A percentile compares a stretch with the other conserved stretches of the same genome.
These are phyloP conservation scores for Pyrgus malvae DNA, from an alignment of 2,888 invertebrate species.

Conservation along the genomic window DNA sequence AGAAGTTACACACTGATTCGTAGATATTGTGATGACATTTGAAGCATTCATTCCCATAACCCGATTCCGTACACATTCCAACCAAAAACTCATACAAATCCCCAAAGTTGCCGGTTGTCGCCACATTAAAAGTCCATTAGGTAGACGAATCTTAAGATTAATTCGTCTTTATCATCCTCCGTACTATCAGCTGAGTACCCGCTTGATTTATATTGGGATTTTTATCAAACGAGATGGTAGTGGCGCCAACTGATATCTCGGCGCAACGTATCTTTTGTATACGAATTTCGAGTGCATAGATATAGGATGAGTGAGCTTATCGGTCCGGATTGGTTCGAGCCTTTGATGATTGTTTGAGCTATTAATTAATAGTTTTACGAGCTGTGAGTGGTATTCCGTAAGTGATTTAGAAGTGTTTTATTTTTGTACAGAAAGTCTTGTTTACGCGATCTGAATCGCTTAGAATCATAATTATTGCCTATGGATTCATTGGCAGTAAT, in stretches of 20 bases:
- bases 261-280: conserved; percentile 20
- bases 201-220: conserved; percentile 48
- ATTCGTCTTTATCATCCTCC: conserved; percentile 41
- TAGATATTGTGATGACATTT: too few relatives aligned
- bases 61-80: conserved; percentile 2
- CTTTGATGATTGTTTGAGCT: background rate
- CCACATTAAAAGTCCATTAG: conserved; percentile 46
- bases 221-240: conserved; percentile 46
- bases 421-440: too few relatives aligned
- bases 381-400: too few relatives aligned
- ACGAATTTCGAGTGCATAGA: conserved; percentile 36
- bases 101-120: conserved; percentile 30
- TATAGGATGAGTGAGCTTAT: background rate
- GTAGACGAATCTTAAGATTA: conserved; percentile 41
- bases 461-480: too few relatives aligned
- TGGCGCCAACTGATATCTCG: conserved; percentile 45
- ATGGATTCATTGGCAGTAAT: too few relatives aligned
- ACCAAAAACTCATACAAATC: conserved; percentile 3
- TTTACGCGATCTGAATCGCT: too few relatives aligned
- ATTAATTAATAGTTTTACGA: too few relatives aligned
- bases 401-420: too few relatives aligned
- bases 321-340: background rate
- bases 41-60: background rate
- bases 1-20: too few relatives aligned
- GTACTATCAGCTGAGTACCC: conserved; percentile 37